Conservation (phyloP, 1,140 invertebrate genomes). For the Drosophila persimilis region DNA sequence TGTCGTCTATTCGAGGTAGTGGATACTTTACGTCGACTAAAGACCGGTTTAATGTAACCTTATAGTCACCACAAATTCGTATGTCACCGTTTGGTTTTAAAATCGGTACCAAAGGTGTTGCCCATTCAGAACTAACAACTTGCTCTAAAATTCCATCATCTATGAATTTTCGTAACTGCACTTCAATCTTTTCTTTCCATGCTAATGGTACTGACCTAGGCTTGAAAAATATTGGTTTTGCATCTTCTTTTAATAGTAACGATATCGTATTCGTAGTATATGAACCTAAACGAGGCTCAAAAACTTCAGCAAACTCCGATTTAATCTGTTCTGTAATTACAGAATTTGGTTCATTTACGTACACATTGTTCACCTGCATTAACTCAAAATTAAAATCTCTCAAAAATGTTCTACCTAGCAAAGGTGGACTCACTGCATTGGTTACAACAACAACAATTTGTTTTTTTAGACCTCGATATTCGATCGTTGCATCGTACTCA, state of each 20-base stretch:
- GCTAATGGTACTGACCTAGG: constrained; percentile 6
- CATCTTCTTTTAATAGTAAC: not conserved
- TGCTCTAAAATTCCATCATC: constrained; percentile 2
- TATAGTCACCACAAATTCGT: constrained; percentile 84
- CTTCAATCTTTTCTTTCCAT: no score
- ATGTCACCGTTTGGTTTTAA: constrained; percentile 79
- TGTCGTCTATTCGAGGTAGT: constrained; percentile 27
- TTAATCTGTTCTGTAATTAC: no score
- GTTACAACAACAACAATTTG: not conserved
- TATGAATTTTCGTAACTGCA: no score
- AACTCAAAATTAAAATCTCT: constrained; percentile 14
- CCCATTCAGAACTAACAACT: constrained; percentile 73
- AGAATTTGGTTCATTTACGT: no score
- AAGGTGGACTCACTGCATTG: not conserved
- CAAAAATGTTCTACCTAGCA: constrained; percentile 28
- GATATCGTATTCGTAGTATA: not conserved
- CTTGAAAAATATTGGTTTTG: constrained; percentile 10
- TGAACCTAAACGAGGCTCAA: constrained; percentile 1
- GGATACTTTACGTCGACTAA: constrained; percentile 44
- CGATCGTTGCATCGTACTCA: not conserved
- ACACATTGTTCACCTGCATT: no score
- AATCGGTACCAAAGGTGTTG: constrained; percentile 79
- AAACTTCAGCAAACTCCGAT: not conserved
- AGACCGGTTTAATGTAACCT: constrained; percentile 75
- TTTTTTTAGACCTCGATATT: no score